Evolutionary conservation across 2,888 invertebrate species (phyloP).

Genomic region (Trichogramma dendrolimi): DNA sequence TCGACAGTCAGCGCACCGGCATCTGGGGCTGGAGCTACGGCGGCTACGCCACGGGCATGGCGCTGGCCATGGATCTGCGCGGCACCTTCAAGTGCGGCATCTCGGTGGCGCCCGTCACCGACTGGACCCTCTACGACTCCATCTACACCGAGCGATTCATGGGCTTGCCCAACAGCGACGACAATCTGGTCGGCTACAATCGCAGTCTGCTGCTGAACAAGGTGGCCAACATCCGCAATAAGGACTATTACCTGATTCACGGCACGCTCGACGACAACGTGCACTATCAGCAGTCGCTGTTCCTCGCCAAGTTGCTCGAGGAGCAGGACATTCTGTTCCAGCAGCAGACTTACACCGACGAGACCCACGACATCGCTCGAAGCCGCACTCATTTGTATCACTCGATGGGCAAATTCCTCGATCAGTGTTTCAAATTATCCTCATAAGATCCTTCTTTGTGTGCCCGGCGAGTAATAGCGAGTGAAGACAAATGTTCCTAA

Average conservation of each 20-base stretch:
- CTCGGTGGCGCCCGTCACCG: constrained; percentile 93
- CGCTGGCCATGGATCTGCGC: constrained; percentile 71
- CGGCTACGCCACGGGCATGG: constrained; percentile 87
- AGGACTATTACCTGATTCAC: constrained; percentile 86
- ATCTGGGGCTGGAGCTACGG: constrained; percentile 99
- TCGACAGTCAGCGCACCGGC: constrained; percentile 77
- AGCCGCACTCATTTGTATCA: constrained; percentile 87
- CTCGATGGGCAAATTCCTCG: constrained; percentile 79
- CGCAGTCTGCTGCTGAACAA: constrained; percentile 72
- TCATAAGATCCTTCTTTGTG: constrained; percentile 28
- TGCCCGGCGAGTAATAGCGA: too few species aligned
- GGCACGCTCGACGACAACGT: constrained; percentile 95
- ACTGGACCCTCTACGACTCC: constrained; percentile 94
- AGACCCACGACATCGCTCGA: constrained; percentile 80
- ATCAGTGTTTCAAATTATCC: constrained; percentile 56
- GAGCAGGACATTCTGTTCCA: constrained; percentile 82
- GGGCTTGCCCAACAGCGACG: constrained; percentile 71
- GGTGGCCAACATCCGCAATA: constrained; percentile 60
- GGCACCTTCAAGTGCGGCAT: constrained; percentile 87
- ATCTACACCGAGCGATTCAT: constrained; percentile 97
- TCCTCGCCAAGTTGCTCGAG: constrained; percentile 82
- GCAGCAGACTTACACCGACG: constrained; percentile 91
- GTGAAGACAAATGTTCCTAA: too few species aligned
- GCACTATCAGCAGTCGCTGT: constrained; percentile 94
- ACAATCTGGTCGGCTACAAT: constrained; percentile 71